Conservation (phyloP, 1,140 invertebrate species). For the Maconellicoccus hirsutus region DNA sequence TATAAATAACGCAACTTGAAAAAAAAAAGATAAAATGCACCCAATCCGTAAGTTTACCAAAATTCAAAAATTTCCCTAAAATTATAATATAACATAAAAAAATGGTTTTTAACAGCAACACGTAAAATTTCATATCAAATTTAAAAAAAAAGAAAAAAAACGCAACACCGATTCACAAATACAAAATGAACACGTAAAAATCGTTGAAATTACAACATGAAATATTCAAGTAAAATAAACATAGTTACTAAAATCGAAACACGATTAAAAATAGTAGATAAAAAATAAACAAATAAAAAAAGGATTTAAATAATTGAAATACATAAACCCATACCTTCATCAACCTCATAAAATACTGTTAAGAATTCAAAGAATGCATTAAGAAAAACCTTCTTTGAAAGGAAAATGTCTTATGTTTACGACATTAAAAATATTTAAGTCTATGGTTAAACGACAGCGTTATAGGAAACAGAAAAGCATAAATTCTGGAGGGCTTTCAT, state of each 20-base stretch:
- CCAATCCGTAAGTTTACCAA: background rate
- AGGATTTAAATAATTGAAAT: constrained; percentile 2
- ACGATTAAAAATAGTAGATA: too few relatives aligned
- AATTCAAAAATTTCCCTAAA: background rate
- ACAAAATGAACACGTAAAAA: constrained; percentile 9
- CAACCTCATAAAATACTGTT: background rate
- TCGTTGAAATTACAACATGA: background rate
- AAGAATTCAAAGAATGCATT: background rate
- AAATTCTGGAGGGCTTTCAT: constrained; percentile 42
- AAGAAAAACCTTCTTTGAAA: background rate
- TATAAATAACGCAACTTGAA: background rate
- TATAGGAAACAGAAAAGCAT: background rate
- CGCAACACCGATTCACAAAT: background rate
- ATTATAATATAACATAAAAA: background rate
- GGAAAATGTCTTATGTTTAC: background rate
- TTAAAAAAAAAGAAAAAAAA: background rate
- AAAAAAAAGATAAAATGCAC: too few relatives aligned
- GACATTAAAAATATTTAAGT: background rate
- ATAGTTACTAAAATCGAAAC: background rate
- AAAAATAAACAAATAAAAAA: background rate
- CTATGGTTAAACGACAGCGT: background rate
- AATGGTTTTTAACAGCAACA: background rate
- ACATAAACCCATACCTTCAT: background rate
- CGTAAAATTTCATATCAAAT: background rate
- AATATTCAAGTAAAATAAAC: background rate